Percentiles rank a stretch among this genome's conserved stretches.
Conservation (phyloP, 2,797 vertebrate species). For the Poecilia wingei region DNA sequence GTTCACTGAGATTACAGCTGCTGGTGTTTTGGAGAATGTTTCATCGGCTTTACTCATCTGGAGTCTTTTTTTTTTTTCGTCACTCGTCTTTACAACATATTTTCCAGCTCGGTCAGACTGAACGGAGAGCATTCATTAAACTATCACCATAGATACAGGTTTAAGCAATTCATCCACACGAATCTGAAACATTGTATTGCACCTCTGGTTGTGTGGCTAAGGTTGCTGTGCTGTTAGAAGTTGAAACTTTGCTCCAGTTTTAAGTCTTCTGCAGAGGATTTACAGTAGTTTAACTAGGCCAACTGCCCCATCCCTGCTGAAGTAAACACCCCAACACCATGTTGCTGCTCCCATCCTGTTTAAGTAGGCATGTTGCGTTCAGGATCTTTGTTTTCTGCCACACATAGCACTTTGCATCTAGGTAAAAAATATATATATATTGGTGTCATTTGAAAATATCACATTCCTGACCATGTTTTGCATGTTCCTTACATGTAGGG, state of each 20-base stretch:
- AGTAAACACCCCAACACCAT: background rate
- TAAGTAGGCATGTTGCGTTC: background rate
- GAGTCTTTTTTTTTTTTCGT: background rate
- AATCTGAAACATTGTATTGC: background rate
- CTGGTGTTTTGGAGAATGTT: background rate
- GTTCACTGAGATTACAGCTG: background rate
- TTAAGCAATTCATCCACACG: background rate
- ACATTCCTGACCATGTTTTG: background rate
- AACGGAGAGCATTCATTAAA: background rate
- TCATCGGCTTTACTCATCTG: background rate
- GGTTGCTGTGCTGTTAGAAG: background rate
- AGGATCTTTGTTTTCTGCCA: background rate
- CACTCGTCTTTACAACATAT: background rate
- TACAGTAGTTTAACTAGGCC: background rate
- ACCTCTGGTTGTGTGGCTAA: background rate
- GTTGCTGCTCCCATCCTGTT: background rate
- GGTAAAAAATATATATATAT: background rate
- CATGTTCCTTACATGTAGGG: background rate
- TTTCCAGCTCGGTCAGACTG: background rate
- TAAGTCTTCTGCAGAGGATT: background rate
- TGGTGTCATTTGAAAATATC: background rate
- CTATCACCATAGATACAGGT: background rate
- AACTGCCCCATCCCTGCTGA: background rate
- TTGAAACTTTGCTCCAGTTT: background rate
- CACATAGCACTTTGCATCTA: background rate